Evolutionary conservation across 2,113 vertebrate genomes (phyloP).

Genomic region (Thermophis baileyi): DNA sequence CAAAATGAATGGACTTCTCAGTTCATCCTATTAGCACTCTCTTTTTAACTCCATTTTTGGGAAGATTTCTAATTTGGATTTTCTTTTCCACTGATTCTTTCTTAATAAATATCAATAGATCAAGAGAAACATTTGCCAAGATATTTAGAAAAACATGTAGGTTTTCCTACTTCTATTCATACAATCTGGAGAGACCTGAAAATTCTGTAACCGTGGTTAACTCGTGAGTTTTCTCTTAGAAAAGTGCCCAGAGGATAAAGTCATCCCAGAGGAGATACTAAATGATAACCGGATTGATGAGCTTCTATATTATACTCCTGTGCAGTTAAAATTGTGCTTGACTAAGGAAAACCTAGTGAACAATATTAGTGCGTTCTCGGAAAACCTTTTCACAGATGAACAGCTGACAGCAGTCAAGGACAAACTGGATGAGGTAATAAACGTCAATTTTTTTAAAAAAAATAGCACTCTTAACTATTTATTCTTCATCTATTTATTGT

Average conservation of each 20-base stretch:
- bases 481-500: not conserved
- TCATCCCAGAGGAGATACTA: not conserved
- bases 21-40: not conserved
- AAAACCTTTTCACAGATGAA: constrained; percentile 48
- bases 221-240: not conserved
- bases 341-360: not conserved
- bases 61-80: not conserved
- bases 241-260: not conserved
- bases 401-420: constrained; percentile 61
- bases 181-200: not conserved
- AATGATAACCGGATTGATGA: rapidly evolving
- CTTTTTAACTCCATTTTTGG: not conserved
- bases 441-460: not conserved
- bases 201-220: not conserved
- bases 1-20: not conserved
- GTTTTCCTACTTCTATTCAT: not conserved
- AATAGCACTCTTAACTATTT: not conserved
- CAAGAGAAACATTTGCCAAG: not conserved
- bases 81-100: not conserved
- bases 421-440: constrained; percentile 58
- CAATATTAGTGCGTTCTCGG: constrained; percentile 28
- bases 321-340: constrained; percentile 58
- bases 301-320: not conserved
- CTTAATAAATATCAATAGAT: not conserved
- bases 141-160: not conserved